Base-by-base conservation (phyloP, 2,113 vertebrate species). In the Capreolus pygargus region DNA sequence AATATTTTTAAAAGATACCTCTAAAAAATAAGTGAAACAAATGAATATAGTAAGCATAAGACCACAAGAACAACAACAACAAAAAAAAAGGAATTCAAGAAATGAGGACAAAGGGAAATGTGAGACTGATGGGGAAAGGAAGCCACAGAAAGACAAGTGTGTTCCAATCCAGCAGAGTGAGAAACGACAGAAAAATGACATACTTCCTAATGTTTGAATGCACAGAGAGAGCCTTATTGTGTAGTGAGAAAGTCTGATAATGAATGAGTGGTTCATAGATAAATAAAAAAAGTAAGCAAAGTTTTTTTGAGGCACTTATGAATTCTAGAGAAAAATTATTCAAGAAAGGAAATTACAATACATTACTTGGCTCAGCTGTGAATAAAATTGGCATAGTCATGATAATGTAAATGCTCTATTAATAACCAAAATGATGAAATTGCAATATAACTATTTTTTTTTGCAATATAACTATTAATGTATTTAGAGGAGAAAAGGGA, bases 221-320 rank as follows among this genome's bases (percentile, higher is more conserved):
- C 27, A 50, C 2, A 27, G 25, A 36, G 25, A 86, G 89, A 67
- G 67, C 54, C 21, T n/a, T 28, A 21, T 1, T 83, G 23, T 91
- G 36, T 9, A 33, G 28, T 70, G 91, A 82, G 76, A 91, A 74
- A 50, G 3, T 88, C 15, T 43, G 27, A 93, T 39, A 87, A 92
- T 15, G n/a, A 89, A 86, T 58, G 21, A 86, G 50, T 61, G 28
- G 81, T 64, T 50, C 54, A 33, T 21, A 45, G 74, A 28, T 64
- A 92, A 89, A 54, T 47, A 30, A 92, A 70, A 67, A 96, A 97
- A 60, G 45, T 58, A 92, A 94, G 30, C 54, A 67, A 89, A 43
- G 10, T 12, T 43, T 84, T 58, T 55, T 25, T 50, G 54, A 89
- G 30, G 16, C 16, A 64, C 33, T 81, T 76, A 79, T 25, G 93